A percentile compares a stretch with the other conserved stretches of the same genome.
These are phyloP conservation scores for Adelges cooleyi DNA, from an alignment of 1,140 invertebrate species.

Conservation along the genomic window DNA sequence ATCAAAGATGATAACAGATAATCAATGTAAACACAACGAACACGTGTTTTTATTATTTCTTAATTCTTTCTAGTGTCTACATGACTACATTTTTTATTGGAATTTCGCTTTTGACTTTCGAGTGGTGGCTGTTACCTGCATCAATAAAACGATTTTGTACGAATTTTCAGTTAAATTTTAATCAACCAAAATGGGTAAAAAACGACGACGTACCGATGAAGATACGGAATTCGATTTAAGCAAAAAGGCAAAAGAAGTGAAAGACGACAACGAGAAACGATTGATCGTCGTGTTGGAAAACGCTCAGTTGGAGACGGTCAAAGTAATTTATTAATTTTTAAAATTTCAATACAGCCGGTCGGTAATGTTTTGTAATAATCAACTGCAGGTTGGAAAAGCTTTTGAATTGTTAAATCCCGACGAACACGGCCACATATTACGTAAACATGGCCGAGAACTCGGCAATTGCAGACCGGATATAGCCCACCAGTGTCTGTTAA, in stretches of 20 bases:
- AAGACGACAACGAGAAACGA: conserved; percentile 71
- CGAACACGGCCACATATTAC: conserved; percentile 72
- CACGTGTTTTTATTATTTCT: too few species aligned
- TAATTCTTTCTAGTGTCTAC: too few species aligned
- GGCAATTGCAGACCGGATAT: conserved; percentile 86
- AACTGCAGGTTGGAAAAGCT: conserved; percentile 59
- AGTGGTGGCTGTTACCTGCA: too few species aligned
- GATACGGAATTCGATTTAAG: conserved; percentile 29
- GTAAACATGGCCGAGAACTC: conserved; percentile 72
- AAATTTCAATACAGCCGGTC: not conserved
- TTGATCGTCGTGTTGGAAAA: conserved; percentile 88
- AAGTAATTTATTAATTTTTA: conserved; percentile 49
- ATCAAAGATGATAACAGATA: too few species aligned
- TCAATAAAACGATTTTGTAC: too few species aligned
- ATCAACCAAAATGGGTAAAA: conserved; percentile 31
- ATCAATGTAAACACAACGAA: too few species aligned
- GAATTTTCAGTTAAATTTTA: too few species aligned
- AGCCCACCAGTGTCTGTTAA: conserved; percentile 85
- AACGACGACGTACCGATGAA: conserved; percentile 1
- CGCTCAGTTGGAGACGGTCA: conserved; percentile 89
- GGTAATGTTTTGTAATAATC: not conserved
- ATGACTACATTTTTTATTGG: too few species aligned
- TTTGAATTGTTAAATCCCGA: conserved; percentile 92
- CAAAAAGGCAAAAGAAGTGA: conserved; percentile 32
- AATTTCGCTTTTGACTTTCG: too few species aligned